Evolutionary conservation across 1,140 invertebrate species (phyloP), one percentile per base, ranked within the genome.

Genomic region (Bombus polaris): DNA sequence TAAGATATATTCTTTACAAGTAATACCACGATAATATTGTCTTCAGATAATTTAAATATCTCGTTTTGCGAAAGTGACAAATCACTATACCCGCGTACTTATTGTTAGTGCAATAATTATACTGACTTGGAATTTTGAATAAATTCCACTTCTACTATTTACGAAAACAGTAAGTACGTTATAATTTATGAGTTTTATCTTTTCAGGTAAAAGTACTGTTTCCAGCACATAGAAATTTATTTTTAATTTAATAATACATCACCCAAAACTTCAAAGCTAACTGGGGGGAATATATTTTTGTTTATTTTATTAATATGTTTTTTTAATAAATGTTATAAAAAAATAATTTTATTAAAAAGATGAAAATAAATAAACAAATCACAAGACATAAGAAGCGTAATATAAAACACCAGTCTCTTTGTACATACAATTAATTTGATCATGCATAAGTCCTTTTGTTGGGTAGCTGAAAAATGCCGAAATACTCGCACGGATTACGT

Each of bases 311-410:
- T 35, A 74, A 74, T 74, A 74, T 59, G 10, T 35, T 10, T 25
- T 66, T n/a, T 47, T 6, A 39, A 37, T 72, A 25, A 39, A 53
- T 59, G 47, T 13, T 72, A 62, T 62, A 59, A 71, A 84, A 47
- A 25, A 62, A 72, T 42, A 71, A 35, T 79, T 73, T 85, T 85
- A 65, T 73, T 62, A 80, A 35, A 80, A 73, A 79, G 35, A 25
- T 78, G 72, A 70, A 70, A 80, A 68, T 68, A 79, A 47, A 62
- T 80, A 78, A 79, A 84, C 32, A 39, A 72, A 28, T 79, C 53
- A 85, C 68, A 85, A 85, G 59, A 84, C 57, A 83, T 73, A 42
- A 44, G 22, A 37, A 59, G 28, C 37, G 18, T 65, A 28, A 5
- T 72, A 62, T 59, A 71, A 44, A 79, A 62, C 37, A n/a, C 0